These are phyloP conservation scores for Promerops cafer DNA, from an alignment of 2,113 vertebrate genomes.

Conservation along the genomic window DNA sequence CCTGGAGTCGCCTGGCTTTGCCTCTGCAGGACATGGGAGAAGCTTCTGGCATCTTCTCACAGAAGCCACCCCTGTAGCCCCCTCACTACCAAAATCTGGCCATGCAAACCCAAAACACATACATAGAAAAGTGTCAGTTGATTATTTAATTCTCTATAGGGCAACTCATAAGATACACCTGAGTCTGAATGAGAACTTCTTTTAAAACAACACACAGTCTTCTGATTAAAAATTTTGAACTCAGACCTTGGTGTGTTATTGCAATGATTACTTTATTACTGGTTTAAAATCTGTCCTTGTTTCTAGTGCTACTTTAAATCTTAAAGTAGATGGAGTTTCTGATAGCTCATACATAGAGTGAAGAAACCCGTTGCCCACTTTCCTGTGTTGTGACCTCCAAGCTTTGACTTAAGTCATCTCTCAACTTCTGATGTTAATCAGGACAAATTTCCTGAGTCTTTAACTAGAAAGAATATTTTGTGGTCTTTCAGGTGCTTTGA, in stretches of 20 bases:
- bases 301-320: background rate
- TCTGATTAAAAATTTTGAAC: background rate
- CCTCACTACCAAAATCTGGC: background rate
- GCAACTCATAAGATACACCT: background rate
- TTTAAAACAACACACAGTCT: background rate
- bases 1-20: background rate
- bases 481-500: background rate
- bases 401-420: background rate
- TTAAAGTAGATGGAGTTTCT: background rate
- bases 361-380: background rate
- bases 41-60: background rate
- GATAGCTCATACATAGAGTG: background rate
- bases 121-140: background rate
- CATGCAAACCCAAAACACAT: background rate
- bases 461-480: background rate
- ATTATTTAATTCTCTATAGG: background rate
- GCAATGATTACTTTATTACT: background rate
- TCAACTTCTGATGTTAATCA: background rate
- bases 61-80: background rate
- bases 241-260: background rate
- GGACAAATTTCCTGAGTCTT: background rate
- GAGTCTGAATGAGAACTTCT: background rate
- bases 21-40: background rate
- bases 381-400: background rate
- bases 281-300: background rate